A percentile compares a stretch with the other conserved stretches of the same genome.
Evolutionary conservation across 2,888 invertebrate species (phyloP).

Genomic region (Thera obeliscata): DNA sequence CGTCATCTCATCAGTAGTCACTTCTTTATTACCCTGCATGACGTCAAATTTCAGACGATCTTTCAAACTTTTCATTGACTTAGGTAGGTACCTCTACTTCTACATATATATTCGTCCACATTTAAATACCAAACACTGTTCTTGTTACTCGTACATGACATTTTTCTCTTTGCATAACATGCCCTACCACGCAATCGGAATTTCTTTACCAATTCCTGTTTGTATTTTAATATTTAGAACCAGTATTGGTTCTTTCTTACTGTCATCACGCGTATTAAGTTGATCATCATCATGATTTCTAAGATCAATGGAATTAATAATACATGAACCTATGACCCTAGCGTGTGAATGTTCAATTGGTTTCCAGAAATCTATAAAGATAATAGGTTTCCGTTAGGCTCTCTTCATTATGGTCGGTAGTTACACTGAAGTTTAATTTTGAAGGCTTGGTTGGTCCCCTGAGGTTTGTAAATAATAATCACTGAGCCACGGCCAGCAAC

Average conservation of each 20-base stretch:
- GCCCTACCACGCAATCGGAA: too few species aligned
- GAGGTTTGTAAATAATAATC: neutral
- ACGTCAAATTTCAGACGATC: too few species aligned
- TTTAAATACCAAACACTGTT: too few species aligned
- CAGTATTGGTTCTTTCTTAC: neutral
- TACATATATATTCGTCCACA: too few species aligned
- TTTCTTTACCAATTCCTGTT: too few species aligned
- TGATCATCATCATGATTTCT: slow-evolving; percentile 13
- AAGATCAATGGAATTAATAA: slow-evolving; percentile 24
- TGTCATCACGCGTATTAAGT: neutral
- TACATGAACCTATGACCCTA: slow-evolving; percentile 31
- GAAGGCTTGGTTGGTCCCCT: neutral
- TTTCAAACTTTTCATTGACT: too few species aligned
- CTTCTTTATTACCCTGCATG: too few species aligned
- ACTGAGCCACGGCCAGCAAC: neutral
- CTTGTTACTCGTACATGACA: too few species aligned
- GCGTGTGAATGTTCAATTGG: slow-evolving; percentile 30
- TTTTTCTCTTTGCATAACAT: too few species aligned
- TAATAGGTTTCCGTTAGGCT: slow-evolving; percentile 27
- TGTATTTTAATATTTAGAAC: neutral
- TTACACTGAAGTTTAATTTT: slow-evolving; percentile 16
- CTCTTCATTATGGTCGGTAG: slow-evolving; percentile 21
- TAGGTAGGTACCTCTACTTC: too few species aligned
- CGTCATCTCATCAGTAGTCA: too few species aligned
- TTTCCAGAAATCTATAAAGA: slow-evolving; percentile 35